Percentiles rank a stretch among this genome's conserved stretches.
These are phyloP conservation scores for Alces alces DNA, from an alignment of 2,113 vertebrate species.

Conservation along the genomic window DNA sequence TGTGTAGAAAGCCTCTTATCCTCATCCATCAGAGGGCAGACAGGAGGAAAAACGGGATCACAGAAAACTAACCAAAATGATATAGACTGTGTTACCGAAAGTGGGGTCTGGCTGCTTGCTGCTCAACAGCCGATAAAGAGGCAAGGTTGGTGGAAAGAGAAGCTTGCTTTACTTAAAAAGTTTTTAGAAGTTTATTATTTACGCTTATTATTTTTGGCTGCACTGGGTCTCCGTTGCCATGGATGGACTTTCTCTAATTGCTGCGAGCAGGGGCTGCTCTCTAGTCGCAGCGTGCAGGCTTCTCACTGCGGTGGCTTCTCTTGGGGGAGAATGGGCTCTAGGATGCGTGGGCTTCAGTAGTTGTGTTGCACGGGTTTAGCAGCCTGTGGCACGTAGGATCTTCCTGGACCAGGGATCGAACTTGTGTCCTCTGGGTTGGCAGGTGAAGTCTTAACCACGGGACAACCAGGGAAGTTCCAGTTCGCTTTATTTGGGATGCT, in stretches of 20 bases:
- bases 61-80: too few relatives aligned
- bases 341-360: rapidly evolving
- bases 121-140: not conserved
- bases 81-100: not conserved
- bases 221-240: too few relatives aligned
- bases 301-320: not conserved
- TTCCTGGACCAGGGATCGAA: not conserved
- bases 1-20: too few relatives aligned
- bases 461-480: not conserved
- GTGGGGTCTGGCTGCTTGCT: not conserved
- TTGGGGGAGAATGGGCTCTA: not conserved
- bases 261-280: not conserved
- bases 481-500: not conserved
- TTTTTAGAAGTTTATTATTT: not conserved
- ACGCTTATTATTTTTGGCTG: not conserved
- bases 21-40: too few relatives aligned
- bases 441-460: not conserved
- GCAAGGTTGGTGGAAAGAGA: not conserved
- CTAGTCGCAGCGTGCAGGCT: not conserved
- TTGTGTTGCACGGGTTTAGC: rapidly evolving
- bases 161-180: not conserved
- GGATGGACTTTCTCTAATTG: not conserved
- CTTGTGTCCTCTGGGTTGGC: not conserved
- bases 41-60: too few relatives aligned
- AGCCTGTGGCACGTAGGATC: not conserved